Evolutionary conservation across 2,888 invertebrate species (phyloP), one percentile per base, ranked within the genome.

Genomic region (Cataglyphis livida): DNA sequence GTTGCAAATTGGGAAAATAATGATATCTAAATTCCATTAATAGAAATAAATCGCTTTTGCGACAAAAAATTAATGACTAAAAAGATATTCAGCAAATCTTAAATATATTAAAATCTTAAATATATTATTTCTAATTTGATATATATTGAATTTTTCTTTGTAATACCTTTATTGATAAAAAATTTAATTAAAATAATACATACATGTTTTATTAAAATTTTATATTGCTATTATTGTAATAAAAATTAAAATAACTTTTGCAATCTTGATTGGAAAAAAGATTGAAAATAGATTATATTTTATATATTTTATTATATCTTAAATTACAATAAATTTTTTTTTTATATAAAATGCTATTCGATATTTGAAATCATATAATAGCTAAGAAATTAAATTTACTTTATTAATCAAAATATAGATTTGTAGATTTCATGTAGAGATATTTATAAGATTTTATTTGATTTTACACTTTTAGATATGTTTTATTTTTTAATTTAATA

Each of bases 81-180:
- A 35, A 57, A 71, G 18, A 25, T 18, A 35, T 38, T 57, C 5
- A 35, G 12, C 28, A 48, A n/a, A 10, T 44, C 12, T 70, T 57
- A 59, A 7, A 1, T 28, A 44, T 3, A 44, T 3, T 59, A 3
- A 48, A n/a, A 10, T 44, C 12, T 70, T 57, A 59, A 7, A 1
- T 28, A 44, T 3, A 44, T 3, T 59, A 3, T 3, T 41, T 28
- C 12, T 25, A 59, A 61, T 59, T 73, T 41, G 12, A 28, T 41
- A 38, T 12, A 6, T 25, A 41, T 59, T 38, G 10, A 25, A 38
- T 59, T 21, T 71, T 25, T 61, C 4, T 38, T 59, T 28, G 18
- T 41, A 18, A 59, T 59, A 59, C 6, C 4, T 35, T 35, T 54
- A 35, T 61, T 61, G 38, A 73, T 61, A 61, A 41, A 41, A 61